phyloP scores from a whole-genome alignment of 2,888 invertebrate genomes.

The Nymphalis c-album region DNA sequence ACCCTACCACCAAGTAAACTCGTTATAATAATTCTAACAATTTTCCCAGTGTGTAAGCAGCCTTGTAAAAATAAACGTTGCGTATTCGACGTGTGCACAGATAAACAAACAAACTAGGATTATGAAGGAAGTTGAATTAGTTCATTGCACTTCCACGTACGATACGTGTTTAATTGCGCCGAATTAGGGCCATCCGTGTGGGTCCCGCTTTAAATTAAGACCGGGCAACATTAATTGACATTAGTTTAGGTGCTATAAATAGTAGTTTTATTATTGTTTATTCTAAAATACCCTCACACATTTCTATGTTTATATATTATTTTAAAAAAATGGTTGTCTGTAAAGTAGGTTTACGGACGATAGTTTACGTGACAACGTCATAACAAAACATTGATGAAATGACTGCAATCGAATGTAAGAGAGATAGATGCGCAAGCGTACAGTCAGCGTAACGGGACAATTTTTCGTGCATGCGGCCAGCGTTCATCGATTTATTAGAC shows the following conservation, averaged over 20 bases:
- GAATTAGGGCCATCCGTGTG: conserved; percentile 54
- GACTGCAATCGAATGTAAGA: too few species aligned
- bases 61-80: not conserved
- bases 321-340: too few species aligned
- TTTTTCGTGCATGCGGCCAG: too few species aligned
- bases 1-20: not conserved
- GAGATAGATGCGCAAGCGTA: too few species aligned
- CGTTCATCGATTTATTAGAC: too few species aligned
- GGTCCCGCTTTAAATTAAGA: conserved; percentile 18
- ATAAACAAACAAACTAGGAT: conserved; percentile 33
- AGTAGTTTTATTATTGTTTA: not conserved
- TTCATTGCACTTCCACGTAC: conserved; percentile 71
- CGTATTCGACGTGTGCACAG: conserved; percentile 12
- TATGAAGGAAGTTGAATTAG: conserved; percentile 53
- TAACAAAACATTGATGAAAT: too few species aligned
- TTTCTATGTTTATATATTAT: too few species aligned
- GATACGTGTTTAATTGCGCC: conserved; percentile 67
- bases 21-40: not conserved
- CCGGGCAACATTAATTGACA: conserved; percentile 12
- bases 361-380: too few species aligned
- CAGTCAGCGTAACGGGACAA: too few species aligned
- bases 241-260: conserved; percentile 4
- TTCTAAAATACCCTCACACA: too few species aligned
- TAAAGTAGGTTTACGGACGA: too few species aligned
- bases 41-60: not conserved